Evolutionary conservation across 2,797 vertebrate genomes (phyloP), one percentile per base, ranked within the genome.

Genomic region (Myotis pilosus): DNA sequence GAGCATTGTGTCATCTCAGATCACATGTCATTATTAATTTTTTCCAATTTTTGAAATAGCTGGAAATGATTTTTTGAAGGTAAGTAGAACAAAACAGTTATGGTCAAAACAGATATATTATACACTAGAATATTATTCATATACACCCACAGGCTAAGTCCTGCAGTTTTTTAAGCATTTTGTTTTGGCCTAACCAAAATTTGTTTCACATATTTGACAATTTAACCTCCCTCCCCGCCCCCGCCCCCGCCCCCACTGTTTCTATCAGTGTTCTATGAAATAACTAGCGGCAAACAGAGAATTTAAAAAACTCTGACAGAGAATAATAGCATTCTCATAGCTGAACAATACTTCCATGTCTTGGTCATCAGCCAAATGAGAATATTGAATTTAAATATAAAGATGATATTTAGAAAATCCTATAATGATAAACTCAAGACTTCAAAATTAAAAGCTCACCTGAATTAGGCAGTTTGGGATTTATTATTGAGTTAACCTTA

Each of bases 341-440:
- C 41, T 78, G 53, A 87, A 8, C 69, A 64, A 86, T 44, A 66
- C 38, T 81, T 53, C 25, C 16, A 1, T 89, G 87, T 91, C 74
- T 64, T 79, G 28, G 20, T 82, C 69, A 91, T 74, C 69, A 92
- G 47, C 16, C 49, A 78, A 84, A 71, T 78, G 41, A 5, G 44
- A 79, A 76, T 57, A 93, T 60, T 90, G 79, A 76, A 41, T 76
- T 85, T 92, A 86, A 92, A 85, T 82, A 44, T 69, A 30, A 95
- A 62, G 83, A 57, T 51, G 2, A 87, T 62, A 41, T 30, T 79
- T 51, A 92, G 83, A 93, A 94, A 76, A 84, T 74, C 11, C 30
- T 89, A 12, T 91, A 44, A 64, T 92, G 30, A 76, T 38, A 82
- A 95, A 81, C 79, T 79, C n/a, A 94, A 87, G 16, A 72, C 69